Percentiles rank a stretch among this genome's conserved stretches.
Conservation (phyloP, 2,113 vertebrate genomes). For the Barnardius zonarius region DNA sequence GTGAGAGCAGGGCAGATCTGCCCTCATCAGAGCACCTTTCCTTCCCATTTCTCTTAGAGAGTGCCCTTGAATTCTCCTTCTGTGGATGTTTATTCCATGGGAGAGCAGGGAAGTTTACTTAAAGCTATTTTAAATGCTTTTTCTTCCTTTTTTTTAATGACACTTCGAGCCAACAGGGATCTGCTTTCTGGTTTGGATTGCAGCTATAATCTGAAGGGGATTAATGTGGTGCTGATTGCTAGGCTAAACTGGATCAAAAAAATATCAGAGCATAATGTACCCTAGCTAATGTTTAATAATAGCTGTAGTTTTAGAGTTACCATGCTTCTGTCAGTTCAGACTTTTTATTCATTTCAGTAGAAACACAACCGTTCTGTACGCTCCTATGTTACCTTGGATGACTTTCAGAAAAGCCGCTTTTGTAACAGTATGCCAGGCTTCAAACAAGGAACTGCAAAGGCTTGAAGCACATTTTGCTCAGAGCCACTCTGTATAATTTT, state of each 20-base stretch:
- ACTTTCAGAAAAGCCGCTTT: not conserved
- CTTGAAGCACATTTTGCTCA: not conserved
- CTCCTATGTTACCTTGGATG: not conserved
- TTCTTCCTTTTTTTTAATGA: not conserved
- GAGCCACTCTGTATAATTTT: not conserved
- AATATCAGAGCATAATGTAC: not conserved
- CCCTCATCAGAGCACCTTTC: not conserved
- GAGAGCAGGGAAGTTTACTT: not conserved
- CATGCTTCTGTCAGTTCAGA: not conserved
- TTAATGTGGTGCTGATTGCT: not conserved
- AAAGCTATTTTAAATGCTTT: not conserved
- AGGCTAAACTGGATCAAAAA: slow-evolving; percentile 13
- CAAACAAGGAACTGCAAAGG: not conserved
- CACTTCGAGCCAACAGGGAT: not conserved
- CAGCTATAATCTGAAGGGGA: not conserved
- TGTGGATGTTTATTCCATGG: not conserved
- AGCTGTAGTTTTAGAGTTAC: not conserved
- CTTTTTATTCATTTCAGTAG: not conserved
- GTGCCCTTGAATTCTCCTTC: slow-evolving; percentile 31
- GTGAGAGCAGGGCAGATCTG: not conserved
- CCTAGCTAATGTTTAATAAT: slow-evolving; percentile 13
- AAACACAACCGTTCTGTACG: not conserved
- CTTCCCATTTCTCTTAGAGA: not conserved
- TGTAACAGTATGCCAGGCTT: not conserved
- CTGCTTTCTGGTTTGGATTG: not conserved